Conservation (phyloP, 2,888 invertebrate species). For the Encarsia formosa region DNA sequence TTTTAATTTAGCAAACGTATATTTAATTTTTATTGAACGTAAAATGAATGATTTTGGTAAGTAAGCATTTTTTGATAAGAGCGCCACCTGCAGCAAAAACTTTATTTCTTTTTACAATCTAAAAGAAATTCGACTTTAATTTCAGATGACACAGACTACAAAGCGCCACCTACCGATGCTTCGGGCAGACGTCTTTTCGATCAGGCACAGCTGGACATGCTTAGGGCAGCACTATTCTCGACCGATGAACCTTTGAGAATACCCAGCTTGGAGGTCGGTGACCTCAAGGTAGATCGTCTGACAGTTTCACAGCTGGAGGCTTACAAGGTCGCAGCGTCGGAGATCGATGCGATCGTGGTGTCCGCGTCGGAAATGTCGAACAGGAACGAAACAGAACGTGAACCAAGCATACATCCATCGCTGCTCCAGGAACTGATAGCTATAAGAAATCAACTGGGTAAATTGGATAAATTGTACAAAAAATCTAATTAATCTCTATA, state of each 20-base stretch:
- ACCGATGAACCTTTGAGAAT: conserved; percentile 52
- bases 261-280: conserved; percentile 65
- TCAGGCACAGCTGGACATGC: conserved; percentile 16
- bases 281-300: conserved; percentile 74
- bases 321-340: conserved; percentile 74
- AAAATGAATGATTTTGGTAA: not conserved
- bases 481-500: too few relatives aligned
- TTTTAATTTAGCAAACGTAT: not conserved
- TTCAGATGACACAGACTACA: too few relatives aligned
- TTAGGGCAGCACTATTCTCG: conserved; percentile 34
- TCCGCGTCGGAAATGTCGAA: conserved; percentile 70
- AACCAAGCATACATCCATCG: conserved; percentile 57
- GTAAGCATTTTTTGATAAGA: too few relatives aligned
- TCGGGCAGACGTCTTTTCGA: too few relatives aligned
- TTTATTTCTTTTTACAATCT: too few relatives aligned
- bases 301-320: conserved; percentile 77
- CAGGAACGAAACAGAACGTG: conserved; percentile 64
- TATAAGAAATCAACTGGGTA: conserved; percentile 44
- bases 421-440: conserved; percentile 45
- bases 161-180: too few relatives aligned
- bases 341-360: conserved; percentile 72
- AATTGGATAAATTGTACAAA: too few relatives aligned
- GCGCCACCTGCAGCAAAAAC: too few relatives aligned
- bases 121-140: too few relatives aligned
- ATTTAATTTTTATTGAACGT: not conserved